Evolutionary conservation across 92 coral and sea anemone species (phyloP).

Genomic region (Montipora capitata): DNA sequence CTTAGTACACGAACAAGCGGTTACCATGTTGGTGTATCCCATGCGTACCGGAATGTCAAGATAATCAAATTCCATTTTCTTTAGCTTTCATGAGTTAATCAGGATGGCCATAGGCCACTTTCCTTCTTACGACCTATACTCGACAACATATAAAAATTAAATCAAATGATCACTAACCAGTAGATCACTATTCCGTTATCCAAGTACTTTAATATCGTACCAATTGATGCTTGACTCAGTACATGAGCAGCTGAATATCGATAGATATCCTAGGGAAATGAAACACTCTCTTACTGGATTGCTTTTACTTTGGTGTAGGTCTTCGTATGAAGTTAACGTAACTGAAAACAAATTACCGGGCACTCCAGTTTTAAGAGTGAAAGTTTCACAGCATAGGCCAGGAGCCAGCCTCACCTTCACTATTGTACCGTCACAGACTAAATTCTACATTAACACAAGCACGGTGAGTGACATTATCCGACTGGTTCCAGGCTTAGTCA

Average conservation of each 20-base stretch:
- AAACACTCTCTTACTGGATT: not conserved
- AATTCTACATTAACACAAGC: constrained; percentile 69
- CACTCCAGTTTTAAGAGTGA: constrained; percentile 71
- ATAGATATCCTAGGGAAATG: not conserved
- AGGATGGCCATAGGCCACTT: too few species aligned
- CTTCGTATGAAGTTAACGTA: constrained; percentile 83
- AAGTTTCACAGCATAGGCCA: constrained; percentile 78
- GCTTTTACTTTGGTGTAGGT: constrained; percentile 30
- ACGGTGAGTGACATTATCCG: constrained; percentile 65
- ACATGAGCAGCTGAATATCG: too few species aligned
- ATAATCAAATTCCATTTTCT: too few species aligned
- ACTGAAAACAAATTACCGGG: constrained; percentile 85
- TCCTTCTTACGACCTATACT: not conserved
- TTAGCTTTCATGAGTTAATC: too few species aligned
- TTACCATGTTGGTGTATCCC: too few species aligned
- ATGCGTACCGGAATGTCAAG: too few species aligned
- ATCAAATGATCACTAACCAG: not conserved
- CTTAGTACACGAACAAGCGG: too few species aligned
- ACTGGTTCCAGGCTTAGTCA: too few species aligned
- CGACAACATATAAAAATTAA: not conserved
- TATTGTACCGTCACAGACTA: constrained; percentile 82
- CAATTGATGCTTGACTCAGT: not conserved
- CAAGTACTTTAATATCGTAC: not conserved
- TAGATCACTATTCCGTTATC: not conserved
- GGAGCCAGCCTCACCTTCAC: constrained; percentile 84